Base-by-base conservation (phyloP, 2,797 vertebrate genomes). In the Aulostomus chinensis region DNA sequence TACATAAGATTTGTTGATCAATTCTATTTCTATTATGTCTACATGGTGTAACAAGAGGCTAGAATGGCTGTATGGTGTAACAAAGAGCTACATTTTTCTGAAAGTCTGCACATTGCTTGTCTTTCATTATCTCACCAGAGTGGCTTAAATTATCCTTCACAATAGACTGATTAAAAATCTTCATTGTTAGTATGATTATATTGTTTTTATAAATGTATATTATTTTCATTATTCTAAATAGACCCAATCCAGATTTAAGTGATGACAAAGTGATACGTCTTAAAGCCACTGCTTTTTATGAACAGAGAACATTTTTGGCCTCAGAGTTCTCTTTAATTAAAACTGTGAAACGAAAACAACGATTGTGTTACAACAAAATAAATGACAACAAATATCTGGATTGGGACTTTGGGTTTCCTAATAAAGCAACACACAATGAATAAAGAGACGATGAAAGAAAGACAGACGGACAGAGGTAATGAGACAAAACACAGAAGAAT, bases 191-290 rank as follows among this genome's bases (percentile, higher is more conserved):
- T 75, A 63, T 37, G 10, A 13, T 64, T 51, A 48, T 50, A 18
- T 58, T 70, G 40, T 61, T 50, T 73, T 74, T 68, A n/a, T n/a
- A 73, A 37, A 41, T 54, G 47, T 11, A 52, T 15, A 76, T 64
- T 58, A 13, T 30, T 18, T 62, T 12, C 4, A 22, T 64, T 42
- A 57, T 53, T n/a, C 22, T 51, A 40, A 48, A 53, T 7, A 63
- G 50, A 67, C 42, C 68, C 82, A 81, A 84, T 76, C 81, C 80
- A 84, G 73, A 68, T 56, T 61, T 2, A 38, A 60, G 16, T 16
- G 5, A 16, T 12, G 36, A 26, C 60, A 29, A 20, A 13, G 10
- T 43, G 20, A 5, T 20, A 53, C 46, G 30, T 42, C 11, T 3
- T 34, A 5, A 1, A 30, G 1, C 21, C 3, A n/a, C 4, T 29